phyloP scores from a whole-genome alignment of 2,888 invertebrate genomes.

The Ormia ochracea region DNA sequence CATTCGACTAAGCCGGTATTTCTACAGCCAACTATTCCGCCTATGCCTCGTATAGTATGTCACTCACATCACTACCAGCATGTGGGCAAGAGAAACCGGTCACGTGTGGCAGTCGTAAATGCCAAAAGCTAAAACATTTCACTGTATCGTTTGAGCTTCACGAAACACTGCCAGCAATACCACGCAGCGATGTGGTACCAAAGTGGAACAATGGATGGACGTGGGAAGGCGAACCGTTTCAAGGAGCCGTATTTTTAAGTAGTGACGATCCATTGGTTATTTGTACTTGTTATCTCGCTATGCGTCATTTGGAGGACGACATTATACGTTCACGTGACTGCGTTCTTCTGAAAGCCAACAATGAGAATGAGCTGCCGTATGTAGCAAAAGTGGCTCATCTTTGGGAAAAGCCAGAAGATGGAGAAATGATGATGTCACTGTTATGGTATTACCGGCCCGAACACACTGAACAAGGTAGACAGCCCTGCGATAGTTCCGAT shows the following conservation, averaged over 20 bases:
- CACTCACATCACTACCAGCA: constrained; percentile 64
- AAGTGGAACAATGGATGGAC: constrained; percentile 95
- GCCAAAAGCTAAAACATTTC: constrained; percentile 72
- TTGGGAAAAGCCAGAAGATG: constrained; percentile 96
- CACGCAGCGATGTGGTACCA: constrained; percentile 77
- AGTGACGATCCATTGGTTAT: constrained; percentile 85
- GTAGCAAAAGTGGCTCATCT: constrained; percentile 95
- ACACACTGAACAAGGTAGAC: constrained; percentile 93
- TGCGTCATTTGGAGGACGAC: constrained; percentile 93
- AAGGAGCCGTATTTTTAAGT: constrained; percentile 90
- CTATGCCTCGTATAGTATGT: constrained; percentile 64
- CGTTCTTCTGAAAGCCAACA: constrained; percentile 91
- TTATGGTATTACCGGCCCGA: constrained; percentile 99
- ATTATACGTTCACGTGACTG: constrained; percentile 92
- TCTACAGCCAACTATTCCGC: constrained; percentile 68
- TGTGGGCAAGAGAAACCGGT: constrained; percentile 72
- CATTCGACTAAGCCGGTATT: constrained; percentile 66
- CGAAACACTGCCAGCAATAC: constrained; percentile 77
- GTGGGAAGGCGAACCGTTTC: constrained; percentile 90
- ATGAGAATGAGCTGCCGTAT: constrained; percentile 90
- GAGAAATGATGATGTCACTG: constrained; percentile 98
- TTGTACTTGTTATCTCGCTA: constrained; percentile 91
- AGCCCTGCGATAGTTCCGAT: constrained; percentile 87
- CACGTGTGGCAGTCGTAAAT: constrained; percentile 75
- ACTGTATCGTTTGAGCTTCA: constrained; percentile 75